phyloP scores from a whole-genome alignment of 2,797 vertebrate species.

The Takifugu rubripes region DNA sequence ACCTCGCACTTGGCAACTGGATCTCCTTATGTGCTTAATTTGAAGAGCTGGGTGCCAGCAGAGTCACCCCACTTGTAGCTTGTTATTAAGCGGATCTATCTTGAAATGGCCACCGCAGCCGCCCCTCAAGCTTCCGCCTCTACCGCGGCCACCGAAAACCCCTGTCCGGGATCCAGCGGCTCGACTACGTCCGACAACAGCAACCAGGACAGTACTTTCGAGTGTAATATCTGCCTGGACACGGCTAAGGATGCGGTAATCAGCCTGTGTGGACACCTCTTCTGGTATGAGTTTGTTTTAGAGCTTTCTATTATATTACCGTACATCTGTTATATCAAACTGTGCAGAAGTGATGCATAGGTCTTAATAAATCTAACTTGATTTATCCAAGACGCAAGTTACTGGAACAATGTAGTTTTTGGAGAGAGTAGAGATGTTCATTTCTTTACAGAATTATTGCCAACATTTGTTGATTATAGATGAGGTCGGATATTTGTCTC shows the following conservation, averaged over 20 bases:
- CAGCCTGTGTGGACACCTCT: conserved; percentile 96
- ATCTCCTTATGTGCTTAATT: conserved; percentile 7
- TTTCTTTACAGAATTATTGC: no score
- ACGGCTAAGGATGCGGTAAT: conserved; percentile 98
- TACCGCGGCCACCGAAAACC: conserved; percentile 71
- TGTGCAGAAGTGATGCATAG: no score
- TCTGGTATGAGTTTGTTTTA: conserved; percentile 78
- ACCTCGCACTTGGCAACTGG: background rate
- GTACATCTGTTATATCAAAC: no score
- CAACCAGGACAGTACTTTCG: conserved; percentile 94
- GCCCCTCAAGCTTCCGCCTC: conserved; percentile 49
- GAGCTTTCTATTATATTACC: no score
- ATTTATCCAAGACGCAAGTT: no score
- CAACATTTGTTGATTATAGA: no score
- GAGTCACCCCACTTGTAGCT: conserved; percentile 6
- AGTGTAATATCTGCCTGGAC: conserved; percentile 98
- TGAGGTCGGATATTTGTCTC: background rate
- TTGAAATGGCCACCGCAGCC: conserved; percentile 73
- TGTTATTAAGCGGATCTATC: conserved; percentile 10
- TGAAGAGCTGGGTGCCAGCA: conserved; percentile 24
- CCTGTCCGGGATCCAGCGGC: conserved; percentile 71
- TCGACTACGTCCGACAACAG: conserved; percentile 79
- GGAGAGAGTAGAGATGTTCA: background rate
- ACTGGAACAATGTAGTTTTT: no score
- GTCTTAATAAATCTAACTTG: no score